phyloP scores from a whole-genome alignment of 2,797 vertebrate genomes.

The Gymnothorax javanicus region DNA sequence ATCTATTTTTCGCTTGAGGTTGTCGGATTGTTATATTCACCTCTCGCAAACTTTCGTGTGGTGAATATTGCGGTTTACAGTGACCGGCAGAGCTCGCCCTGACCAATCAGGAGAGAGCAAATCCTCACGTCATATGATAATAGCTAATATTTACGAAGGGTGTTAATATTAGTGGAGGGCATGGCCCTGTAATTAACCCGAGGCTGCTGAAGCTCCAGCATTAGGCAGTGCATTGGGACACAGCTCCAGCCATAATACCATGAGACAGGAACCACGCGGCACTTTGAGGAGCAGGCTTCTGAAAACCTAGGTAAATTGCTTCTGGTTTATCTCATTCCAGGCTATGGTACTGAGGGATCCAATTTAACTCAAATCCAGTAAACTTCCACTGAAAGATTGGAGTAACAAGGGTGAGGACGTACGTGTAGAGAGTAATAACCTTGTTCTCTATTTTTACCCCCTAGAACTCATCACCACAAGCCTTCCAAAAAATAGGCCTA shows the following conservation, averaged over 20 bases:
- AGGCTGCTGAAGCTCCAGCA: neutral
- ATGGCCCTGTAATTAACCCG: conserved; percentile 24
- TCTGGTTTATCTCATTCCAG: neutral
- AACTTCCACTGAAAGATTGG: neutral
- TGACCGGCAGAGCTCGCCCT: too few species aligned
- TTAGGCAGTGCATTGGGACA: neutral
- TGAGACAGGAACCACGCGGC: neutral
- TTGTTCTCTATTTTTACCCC: neutral
- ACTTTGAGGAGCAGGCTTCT: neutral
- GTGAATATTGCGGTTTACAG: too few species aligned
- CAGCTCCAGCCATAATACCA: neutral
- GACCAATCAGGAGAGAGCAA: too few species aligned
- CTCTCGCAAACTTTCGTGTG: too few species aligned
- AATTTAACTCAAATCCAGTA: neutral
- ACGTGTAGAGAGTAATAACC: neutral
- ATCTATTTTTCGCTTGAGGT: too few species aligned
- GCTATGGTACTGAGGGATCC: neutral
- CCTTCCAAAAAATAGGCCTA: neutral
- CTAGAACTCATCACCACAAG: neutral
- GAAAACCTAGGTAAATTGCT: neutral
- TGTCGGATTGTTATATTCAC: too few species aligned
- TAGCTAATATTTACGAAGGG: too few species aligned
- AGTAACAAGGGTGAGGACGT: neutral
- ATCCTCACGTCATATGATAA: too few species aligned
- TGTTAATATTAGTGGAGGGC: too few species aligned